phyloP scores from a whole-genome alignment of 2,797 vertebrate species.

The Peromyscus eremicus region DNA sequence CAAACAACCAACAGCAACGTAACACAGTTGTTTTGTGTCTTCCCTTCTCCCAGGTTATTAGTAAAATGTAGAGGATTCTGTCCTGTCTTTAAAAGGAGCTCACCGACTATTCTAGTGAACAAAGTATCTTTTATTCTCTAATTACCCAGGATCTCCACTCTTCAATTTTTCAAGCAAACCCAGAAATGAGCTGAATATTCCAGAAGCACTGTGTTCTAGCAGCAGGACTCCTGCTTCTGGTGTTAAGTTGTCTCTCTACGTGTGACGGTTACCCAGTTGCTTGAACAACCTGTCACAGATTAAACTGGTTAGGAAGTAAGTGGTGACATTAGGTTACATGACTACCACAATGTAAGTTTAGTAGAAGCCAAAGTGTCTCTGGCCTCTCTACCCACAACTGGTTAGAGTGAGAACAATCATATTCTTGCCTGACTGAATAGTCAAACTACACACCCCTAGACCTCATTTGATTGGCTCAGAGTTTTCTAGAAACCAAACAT shows the following conservation, averaged over 20 bases:
- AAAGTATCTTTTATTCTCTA: neutral
- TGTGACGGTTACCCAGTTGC: neutral
- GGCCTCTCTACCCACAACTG: neutral
- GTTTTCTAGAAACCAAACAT: neutral
- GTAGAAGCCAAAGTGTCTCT: neutral
- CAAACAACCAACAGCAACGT: neutral
- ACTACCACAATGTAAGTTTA: neutral
- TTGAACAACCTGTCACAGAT: neutral
- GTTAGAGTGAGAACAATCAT: neutral
- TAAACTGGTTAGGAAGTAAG: neutral
- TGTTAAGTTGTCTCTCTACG: neutral
- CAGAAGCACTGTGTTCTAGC: neutral
- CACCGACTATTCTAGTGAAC: neutral
- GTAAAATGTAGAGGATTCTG: neutral
- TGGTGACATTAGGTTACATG: no score
- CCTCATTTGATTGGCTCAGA: neutral
- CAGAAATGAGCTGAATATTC: neutral
- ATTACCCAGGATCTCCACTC: neutral
- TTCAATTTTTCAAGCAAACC: constrained; percentile 10
- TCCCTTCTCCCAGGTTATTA: neutral
- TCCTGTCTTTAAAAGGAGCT: neutral
- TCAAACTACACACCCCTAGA: neutral
- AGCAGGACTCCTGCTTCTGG: neutral
- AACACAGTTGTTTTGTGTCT: neutral
- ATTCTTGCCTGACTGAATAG: neutral